Conservation (phyloP, 2,888 invertebrate species). For the Deilephila elpenor region DNA sequence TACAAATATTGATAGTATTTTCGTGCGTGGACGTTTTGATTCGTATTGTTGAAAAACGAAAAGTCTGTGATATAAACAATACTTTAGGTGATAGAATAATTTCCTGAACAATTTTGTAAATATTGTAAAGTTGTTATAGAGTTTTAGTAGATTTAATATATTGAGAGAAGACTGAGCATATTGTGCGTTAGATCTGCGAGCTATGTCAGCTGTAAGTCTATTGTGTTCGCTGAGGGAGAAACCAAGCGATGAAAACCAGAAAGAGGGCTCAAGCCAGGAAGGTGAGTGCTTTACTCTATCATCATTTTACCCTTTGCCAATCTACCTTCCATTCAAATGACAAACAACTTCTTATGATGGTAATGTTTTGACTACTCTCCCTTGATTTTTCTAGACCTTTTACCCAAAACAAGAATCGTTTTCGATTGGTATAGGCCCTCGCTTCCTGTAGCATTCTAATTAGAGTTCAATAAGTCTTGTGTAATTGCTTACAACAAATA, state of each 20-base stretch:
- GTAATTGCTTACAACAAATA: background rate
- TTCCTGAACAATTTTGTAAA: conserved; percentile 82
- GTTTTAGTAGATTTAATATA: conserved; percentile 80
- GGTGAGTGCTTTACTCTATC: conserved; percentile 57
- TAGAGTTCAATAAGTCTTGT: background rate
- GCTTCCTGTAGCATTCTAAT: background rate
- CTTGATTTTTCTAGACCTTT: conserved; percentile 4
- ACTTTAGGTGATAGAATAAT: conserved; percentile 81
- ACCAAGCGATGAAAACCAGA: conserved; percentile 74
- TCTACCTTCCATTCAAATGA: conserved; percentile 4
- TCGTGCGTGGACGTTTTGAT: conserved; percentile 85
- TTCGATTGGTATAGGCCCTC: background rate
- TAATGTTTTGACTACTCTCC: conserved; percentile 15
- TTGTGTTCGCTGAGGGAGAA: conserved; percentile 81
- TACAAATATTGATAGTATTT: conserved; percentile 84
- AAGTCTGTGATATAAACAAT: conserved; percentile 87
- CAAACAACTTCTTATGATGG: background rate
- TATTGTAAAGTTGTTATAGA: conserved; percentile 82
- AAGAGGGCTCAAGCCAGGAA: conserved; percentile 74
- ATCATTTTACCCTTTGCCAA: conserved; percentile 3
- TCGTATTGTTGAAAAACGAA: conserved; percentile 86
- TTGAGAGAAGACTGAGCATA: conserved; percentile 82
- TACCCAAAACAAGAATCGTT: background rate
- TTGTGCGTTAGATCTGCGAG: conserved; percentile 72
- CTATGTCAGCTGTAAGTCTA: conserved; percentile 83